These are phyloP conservation scores for Bibio marci DNA, from an alignment of 2,888 invertebrate genomes.

Conservation along the genomic window DNA sequence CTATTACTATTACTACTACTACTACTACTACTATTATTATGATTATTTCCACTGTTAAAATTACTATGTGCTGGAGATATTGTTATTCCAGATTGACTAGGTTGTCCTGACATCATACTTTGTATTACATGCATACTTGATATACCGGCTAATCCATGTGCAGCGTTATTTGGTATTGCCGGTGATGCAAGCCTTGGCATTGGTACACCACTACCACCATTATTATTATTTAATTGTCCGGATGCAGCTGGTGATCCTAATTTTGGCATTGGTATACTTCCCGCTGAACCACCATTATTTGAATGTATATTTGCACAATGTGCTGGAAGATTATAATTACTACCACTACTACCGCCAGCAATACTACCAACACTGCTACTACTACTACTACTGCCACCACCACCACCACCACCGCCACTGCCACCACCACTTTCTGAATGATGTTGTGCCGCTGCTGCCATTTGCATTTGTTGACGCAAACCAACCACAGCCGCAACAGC, in stretches of 20 bases:
- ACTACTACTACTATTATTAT: too few species aligned
- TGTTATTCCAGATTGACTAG: slow-evolving; percentile 9
- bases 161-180: slow-evolving; percentile 18
- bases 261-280: slow-evolving; percentile 17
- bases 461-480: slow-evolving; percentile 62
- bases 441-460: slow-evolving; percentile 45
- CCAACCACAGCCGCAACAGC: slow-evolving; percentile 76
- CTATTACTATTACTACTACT: slow-evolving; percentile 6
- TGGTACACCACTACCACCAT: slow-evolving; percentile 6
- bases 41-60: background rate
- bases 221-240: slow-evolving; percentile 16
- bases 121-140: slow-evolving; percentile 14
- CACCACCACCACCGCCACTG: slow-evolving; percentile 32
- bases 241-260: slow-evolving; percentile 32
- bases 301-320: slow-evolving; percentile 14
- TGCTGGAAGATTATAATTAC: slow-evolving; percentile 25
- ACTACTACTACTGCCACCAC: slow-evolving; percentile 31
- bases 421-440: slow-evolving; percentile 33
- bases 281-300: slow-evolving; percentile 18
- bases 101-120: slow-evolving; percentile 10
- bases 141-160: slow-evolving; percentile 14
- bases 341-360: slow-evolving; percentile 32
- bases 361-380: slow-evolving; percentile 27
- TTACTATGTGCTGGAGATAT: slow-evolving; percentile 1
- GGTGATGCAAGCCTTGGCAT: slow-evolving; percentile 9